These are phyloP conservation scores for Oncorhynchus clarkii DNA, from an alignment of 2,113 vertebrate genomes.

Conservation along the genomic window DNA sequence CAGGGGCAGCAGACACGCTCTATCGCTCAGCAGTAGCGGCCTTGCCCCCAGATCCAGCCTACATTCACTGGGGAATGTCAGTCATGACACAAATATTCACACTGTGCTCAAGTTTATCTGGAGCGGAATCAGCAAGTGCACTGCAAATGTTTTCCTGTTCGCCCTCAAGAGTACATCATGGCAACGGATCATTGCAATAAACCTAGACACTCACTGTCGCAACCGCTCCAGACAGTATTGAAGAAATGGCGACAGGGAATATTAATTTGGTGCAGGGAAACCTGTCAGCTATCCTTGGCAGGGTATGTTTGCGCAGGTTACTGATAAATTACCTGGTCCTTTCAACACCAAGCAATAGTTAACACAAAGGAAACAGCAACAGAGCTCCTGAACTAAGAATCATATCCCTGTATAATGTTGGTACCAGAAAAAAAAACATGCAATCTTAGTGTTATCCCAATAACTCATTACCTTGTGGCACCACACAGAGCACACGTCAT, in stretches of 20 bases:
- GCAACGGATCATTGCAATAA: neutral
- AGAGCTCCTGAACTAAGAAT: neutral
- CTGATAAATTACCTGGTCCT: neutral
- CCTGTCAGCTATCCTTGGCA: neutral
- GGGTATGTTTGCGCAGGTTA: neutral
- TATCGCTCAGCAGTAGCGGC: neutral
- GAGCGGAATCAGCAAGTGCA: neutral
- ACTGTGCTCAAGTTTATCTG: neutral
- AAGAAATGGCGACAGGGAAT: neutral
- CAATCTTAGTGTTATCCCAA: too few relatives aligned
- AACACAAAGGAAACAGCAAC: neutral
- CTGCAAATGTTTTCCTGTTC: neutral
- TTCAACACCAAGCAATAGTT: neutral
- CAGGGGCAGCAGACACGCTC: neutral
- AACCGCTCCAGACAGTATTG: neutral
- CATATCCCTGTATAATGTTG: neutral
- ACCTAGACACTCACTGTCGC: too few relatives aligned
- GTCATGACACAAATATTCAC: neutral
- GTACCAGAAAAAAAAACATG: neutral
- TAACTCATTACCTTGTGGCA: too few relatives aligned
- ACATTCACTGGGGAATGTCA: conserved; percentile 1
- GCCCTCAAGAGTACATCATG: neutral
- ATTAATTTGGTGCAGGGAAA: neutral
- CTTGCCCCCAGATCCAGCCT: neutral
- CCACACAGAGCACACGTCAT: too few relatives aligned